A percentile compares a stretch with the other conserved stretches of the same genome.
phyloP scores from a whole-genome alignment of 2,113 vertebrate genomes.

The Turnix velox region DNA sequence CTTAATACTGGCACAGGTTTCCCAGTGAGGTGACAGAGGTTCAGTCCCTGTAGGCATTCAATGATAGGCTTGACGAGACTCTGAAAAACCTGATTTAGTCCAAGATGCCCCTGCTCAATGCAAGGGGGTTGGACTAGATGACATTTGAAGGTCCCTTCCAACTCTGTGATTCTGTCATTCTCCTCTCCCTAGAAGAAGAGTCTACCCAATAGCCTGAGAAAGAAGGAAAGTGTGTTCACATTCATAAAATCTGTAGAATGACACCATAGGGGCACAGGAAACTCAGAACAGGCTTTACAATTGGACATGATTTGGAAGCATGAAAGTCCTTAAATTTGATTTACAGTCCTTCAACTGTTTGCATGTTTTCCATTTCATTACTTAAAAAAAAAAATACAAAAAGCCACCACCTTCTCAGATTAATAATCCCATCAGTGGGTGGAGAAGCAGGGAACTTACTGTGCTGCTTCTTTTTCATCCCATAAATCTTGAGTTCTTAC shows the following conservation, averaged over 20 bases:
- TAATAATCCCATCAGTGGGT: background rate
- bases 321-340: background rate
- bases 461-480: background rate
- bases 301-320: background rate
- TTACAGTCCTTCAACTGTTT: background rate
- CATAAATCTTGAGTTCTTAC: background rate
- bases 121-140: too few relatives aligned
- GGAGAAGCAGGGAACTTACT: background rate
- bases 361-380: background rate
- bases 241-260: background rate
- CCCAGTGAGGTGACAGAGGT: too few relatives aligned
- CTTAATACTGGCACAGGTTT: too few relatives aligned
- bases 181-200: background rate
- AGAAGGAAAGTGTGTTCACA: background rate
- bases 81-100: too few relatives aligned
- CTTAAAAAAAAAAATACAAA: background rate
- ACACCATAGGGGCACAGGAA: background rate
- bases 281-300: background rate
- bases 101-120: too few relatives aligned
- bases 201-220: background rate
- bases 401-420: background rate
- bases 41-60: too few relatives aligned
- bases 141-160: too few relatives aligned
- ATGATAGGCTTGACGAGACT: too few relatives aligned
- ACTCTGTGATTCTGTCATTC: too few relatives aligned